phyloP scores from a whole-genome alignment of 2,888 invertebrate genomes.

The Raillietiella orientalis region DNA sequence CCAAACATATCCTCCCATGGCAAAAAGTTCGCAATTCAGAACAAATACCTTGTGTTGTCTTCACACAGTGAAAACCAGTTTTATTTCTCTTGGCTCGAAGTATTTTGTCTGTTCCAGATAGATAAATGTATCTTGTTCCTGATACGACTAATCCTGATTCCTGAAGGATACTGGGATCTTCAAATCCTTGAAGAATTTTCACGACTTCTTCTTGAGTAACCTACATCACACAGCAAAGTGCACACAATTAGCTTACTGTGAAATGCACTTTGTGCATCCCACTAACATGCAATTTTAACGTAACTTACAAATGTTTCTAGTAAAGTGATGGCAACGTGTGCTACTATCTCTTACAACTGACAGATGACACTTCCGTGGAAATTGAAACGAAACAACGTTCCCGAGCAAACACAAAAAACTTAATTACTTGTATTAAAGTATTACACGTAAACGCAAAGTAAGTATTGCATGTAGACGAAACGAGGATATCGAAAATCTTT shows the following conservation, averaged over 20 bases:
- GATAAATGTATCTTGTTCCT: constrained; percentile 72
- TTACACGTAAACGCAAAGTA: too few relatives aligned
- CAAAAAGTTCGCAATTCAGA: not conserved
- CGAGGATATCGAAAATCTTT: too few relatives aligned
- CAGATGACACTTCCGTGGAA: too few relatives aligned
- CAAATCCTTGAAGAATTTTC: constrained; percentile 1
- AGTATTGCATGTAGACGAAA: too few relatives aligned
- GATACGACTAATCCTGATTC: constrained; percentile 70
- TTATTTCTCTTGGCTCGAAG: constrained; percentile 76
- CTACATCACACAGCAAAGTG: not conserved
- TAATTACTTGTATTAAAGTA: too few relatives aligned
- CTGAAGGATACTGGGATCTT: constrained; percentile 41
- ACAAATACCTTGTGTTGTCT: constrained; percentile 48
- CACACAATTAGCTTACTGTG: not conserved
- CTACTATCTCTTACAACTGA: too few relatives aligned
- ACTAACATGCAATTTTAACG: too few relatives aligned
- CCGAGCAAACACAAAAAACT: too few relatives aligned
- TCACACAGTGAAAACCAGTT: constrained; percentile 83
- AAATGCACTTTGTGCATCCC: too few relatives aligned
- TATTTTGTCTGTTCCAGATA: constrained; percentile 72
- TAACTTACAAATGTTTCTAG: too few relatives aligned
- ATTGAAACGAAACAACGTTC: too few relatives aligned
- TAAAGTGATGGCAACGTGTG: too few relatives aligned
- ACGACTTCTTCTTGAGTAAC: constrained; percentile 1
- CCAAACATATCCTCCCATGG: constrained; percentile 1